Evolutionary conservation across 1,140 invertebrate genomes (phyloP), one percentile per base, ranked within the genome.

Genomic region (Centruroides sculpturatus): DNA sequence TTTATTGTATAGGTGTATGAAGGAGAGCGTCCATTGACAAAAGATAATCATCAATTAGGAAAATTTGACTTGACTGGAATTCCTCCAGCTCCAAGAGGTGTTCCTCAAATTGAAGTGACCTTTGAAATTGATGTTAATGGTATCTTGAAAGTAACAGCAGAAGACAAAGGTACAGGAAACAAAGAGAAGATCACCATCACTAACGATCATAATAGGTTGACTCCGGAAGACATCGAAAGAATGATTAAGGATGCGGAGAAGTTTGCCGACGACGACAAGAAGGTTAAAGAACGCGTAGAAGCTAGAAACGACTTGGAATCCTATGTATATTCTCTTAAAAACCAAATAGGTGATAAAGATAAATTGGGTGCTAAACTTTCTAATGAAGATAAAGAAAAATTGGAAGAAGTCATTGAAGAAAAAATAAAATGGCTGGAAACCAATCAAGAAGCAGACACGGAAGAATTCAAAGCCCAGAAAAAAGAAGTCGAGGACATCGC

Each of bases 71-170:
- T 99, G 36, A 98, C 93, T 63, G 96, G 94, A 56, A 96, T 99
- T 66, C 95, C 96, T 64, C 94, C 94, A 49, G 94, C 95, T 54
- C 94, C 94, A 4, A 81, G 95, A 71, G 95, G 96, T 62, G 92
- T 99, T 51, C 76, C 77, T 13, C 77, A 78, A 66, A 78, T 78
- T 66, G 92, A 98, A 77, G 94, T 99, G 3, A 98, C 93, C 0
- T 99, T 99, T 71, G 95, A 99, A 77, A 98, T 99, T 69, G 96
- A 99, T 71, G 95, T 94, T 50, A 98, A 99, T 72, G 95, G 95
- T 77, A 99, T 99, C 70, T 78, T 98, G 9, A 76, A 82, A 72
- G 91, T 95, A 65, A 92, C 91, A 34, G 96, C 95, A 35, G 95
- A 98, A 76, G 95, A 98, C 71, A 98, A 98, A 75, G 94, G 94